Evolutionary conservation across 2,888 invertebrate species (phyloP).

Genomic region (Drosophila cognata): DNA sequence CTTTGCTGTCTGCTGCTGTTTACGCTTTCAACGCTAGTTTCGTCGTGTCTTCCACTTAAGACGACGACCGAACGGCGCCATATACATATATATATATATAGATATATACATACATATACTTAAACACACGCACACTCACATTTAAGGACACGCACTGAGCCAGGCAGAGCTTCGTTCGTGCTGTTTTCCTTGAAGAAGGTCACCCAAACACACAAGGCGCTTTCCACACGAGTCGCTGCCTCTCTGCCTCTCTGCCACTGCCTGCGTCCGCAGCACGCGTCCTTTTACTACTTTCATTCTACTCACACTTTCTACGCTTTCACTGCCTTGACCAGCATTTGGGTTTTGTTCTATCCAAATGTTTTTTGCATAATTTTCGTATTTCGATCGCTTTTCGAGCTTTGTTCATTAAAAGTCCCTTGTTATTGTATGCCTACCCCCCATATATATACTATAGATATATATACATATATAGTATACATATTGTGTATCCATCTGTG

Average conservation of each 20-base stretch:
- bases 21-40: conserved; percentile 47
- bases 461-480: conserved; percentile 1
- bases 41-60: conserved; percentile 36
- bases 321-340: conserved; percentile 64
- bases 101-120: conserved; percentile 11
- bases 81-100: conserved; percentile 7
- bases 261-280: not conserved
- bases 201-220: conserved; percentile 38
- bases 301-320: conserved; percentile 34
- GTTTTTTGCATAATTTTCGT: conserved; percentile 58
- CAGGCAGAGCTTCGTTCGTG: conserved; percentile 34
- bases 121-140: conserved; percentile 5
- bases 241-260: not conserved
- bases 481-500: conserved; percentile 39
- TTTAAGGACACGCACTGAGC: conserved; percentile 27
- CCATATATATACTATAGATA: not conserved
- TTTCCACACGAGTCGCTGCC: not conserved
- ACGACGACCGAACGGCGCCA: conserved; percentile 51
- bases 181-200: conserved; percentile 73
- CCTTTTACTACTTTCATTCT: not conserved
- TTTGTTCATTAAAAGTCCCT: conserved; percentile 38
- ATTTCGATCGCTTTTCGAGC: conserved; percentile 44
- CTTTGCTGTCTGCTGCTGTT: conserved; percentile 36
- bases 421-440: conserved; percentile 12
- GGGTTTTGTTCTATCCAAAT: conserved; percentile 27